These are phyloP conservation scores for Gadopsis bispinosus DNA, from an alignment of 2,797 vertebrate genomes.

Conservation along the genomic window DNA sequence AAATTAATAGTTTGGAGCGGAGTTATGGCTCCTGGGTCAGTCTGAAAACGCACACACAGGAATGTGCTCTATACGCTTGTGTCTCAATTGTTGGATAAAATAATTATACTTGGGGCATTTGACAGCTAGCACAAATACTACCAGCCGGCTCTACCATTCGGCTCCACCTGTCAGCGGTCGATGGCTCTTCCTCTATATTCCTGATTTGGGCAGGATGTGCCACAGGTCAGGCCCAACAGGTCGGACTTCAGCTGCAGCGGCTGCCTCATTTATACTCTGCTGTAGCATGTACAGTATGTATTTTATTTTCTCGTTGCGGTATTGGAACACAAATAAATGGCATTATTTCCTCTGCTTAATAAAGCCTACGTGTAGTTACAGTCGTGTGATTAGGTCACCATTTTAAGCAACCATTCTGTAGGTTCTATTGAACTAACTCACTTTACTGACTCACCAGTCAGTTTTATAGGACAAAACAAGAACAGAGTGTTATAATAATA, in stretches of 20 bases:
- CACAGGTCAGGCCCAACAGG: slow-evolving; percentile 15
- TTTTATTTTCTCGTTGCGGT: slow-evolving; percentile 2
- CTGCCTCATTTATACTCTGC: not conserved
- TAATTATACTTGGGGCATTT: slow-evolving; percentile 20
- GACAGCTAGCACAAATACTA: not conserved
- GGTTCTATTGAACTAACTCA: too few species aligned
- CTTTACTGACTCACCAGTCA: not conserved
- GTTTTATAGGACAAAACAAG: not conserved
- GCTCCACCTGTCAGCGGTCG: not conserved
- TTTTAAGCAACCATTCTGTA: not conserved
- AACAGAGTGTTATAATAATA: not conserved
- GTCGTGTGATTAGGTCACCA: not conserved
- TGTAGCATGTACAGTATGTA: not conserved
- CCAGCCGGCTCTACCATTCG: not conserved
- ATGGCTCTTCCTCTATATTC: slow-evolving; percentile 4
- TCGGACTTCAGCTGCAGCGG: not conserved
- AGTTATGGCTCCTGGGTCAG: slow-evolving; percentile 57
- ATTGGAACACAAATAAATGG: not conserved
- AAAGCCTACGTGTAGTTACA: not conserved
- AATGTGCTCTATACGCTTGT: slow-evolving; percentile 25
- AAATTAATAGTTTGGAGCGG: slow-evolving; percentile 73
- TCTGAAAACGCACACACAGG: slow-evolving; percentile 36
- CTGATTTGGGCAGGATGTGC: too few species aligned
- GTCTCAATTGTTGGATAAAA: slow-evolving; percentile 32
- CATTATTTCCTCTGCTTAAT: not conserved